Evolutionary conservation across 2,797 vertebrate species (phyloP).

Genomic region (Falco cherrug): DNA sequence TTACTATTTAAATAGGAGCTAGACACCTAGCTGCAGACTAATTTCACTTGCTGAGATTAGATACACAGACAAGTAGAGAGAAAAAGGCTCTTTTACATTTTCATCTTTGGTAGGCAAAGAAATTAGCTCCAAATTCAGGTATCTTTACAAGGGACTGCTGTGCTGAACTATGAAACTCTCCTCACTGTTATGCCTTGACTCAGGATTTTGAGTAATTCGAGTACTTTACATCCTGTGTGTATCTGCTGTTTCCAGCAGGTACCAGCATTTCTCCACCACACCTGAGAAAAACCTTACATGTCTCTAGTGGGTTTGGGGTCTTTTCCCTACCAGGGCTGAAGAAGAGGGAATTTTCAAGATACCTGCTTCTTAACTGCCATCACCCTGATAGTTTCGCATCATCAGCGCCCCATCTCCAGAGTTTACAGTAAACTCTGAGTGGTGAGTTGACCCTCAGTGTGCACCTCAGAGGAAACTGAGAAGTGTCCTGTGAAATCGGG

Average conservation of each 20-base stretch:
- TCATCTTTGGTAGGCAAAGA: neutral
- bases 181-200: neutral
- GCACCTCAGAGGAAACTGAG: accelerated
- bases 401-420: accelerated
- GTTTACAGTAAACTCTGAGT: accelerated
- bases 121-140: neutral
- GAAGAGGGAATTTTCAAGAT: neutral
- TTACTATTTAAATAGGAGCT: neutral
- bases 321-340: neutral
- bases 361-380: accelerated
- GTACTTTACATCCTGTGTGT: accelerated
- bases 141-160: neutral
- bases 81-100: neutral
- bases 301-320: accelerated
- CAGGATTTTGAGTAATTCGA: neutral
- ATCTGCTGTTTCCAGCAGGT: neutral
- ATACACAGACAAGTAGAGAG: neutral
- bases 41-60: neutral
- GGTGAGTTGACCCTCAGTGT: accelerated
- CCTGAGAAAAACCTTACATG: accelerated
- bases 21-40: neutral
- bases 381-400: neutral
- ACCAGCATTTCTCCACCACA: neutral
- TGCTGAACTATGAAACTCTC: neutral
- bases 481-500: accelerated